Evolutionary conservation across 2,113 vertebrate genomes (phyloP), one percentile per base, ranked within the genome.

Genomic region (Actenoides hombroni): DNA sequence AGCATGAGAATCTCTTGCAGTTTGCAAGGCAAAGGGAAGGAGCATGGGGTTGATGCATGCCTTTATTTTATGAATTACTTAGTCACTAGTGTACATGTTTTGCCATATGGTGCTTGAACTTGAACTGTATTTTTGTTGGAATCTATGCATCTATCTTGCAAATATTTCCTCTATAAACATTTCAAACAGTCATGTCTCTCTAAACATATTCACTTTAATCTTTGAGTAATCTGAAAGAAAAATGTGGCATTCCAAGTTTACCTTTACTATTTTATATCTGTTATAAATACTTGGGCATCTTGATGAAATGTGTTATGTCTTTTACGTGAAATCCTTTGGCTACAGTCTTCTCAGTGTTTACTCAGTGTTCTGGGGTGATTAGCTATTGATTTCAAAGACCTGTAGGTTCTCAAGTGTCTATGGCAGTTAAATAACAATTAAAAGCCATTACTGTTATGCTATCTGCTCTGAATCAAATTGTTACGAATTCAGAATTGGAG

Each of bases 111-210:
- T 94, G 91, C 96, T 96, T 96, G 94, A 96, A 85, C 95, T 96
- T 91, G 83, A 63, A 56, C 88, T 94, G 37, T 97, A 82, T 97
- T 98, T 97, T 94, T 95, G 75, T 97, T 97, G 97, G 95, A 97
- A 90, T 96, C 87, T 96, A 16, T 86, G 73, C 94, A 95, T 96
- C 93, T 42, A 96, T 98, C 94, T 95, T 94, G 93, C 70, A 97
- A 97, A 90, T 97, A 69, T 97, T 98, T 98, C 97, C 92, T 97
- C 82, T 97, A 77, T 97, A 97, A 98, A 98, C 97, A 97, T 98
- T 98, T 98, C 95, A 97, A 96, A 91, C 86, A 94, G 71, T 94
- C 93, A 68, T 93, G 70, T 97, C 83, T 98, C 95, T 97, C 80
- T 96, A 97, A 97, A 96, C 89, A 95, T 63, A 57, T 82, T 96